Conservation (phyloP, 2,888 invertebrate species). For the Cephus rjabovi region DNA sequence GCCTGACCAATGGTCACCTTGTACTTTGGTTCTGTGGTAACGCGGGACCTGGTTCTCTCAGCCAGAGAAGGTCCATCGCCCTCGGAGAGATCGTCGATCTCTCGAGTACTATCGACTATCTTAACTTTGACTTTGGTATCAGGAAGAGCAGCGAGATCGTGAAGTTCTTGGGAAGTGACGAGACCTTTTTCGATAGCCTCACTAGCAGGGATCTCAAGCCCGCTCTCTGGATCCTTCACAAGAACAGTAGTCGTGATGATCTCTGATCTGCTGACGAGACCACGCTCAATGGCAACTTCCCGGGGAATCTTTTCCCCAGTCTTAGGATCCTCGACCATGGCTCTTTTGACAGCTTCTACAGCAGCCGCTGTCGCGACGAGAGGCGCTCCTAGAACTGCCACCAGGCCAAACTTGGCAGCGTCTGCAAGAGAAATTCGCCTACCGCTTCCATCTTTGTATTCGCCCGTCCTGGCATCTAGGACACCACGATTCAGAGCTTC, state of each 20-base stretch:
- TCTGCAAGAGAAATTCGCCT: conserved; percentile 77
- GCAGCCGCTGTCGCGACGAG: conserved; percentile 78
- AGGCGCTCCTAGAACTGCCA: conserved; percentile 81
- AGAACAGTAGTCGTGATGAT: conserved; percentile 33
- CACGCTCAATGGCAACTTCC: conserved; percentile 83
- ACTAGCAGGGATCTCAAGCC: conserved; percentile 71
- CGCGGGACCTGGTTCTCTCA: conserved; percentile 71
- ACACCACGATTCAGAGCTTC: conserved; percentile 84
- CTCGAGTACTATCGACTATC: conserved; percentile 15
- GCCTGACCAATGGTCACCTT: conserved; percentile 75
- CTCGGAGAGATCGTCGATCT: not conserved
- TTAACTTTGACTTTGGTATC: conserved; percentile 26
- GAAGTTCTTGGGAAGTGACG: conserved; percentile 68
- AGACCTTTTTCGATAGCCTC: conserved; percentile 72
- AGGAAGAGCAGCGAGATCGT: conserved; percentile 39
- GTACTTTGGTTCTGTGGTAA: conserved; percentile 76
- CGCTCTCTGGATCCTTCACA: conserved; percentile 64
- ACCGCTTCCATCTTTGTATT: conserved; percentile 76
- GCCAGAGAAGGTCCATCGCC: conserved; percentile 68
- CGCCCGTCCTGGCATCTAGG: conserved; percentile 78
- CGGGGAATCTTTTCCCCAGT: conserved; percentile 84
- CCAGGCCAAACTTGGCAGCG: conserved; percentile 82
- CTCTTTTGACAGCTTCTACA: conserved; percentile 73
- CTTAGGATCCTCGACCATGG: conserved; percentile 81
- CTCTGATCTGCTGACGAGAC: conserved; percentile 69